Evolutionary conservation across 35 echinoderm and acorn worm genomes (phyloP).

Genomic region (Nesometra sesokonis): DNA sequence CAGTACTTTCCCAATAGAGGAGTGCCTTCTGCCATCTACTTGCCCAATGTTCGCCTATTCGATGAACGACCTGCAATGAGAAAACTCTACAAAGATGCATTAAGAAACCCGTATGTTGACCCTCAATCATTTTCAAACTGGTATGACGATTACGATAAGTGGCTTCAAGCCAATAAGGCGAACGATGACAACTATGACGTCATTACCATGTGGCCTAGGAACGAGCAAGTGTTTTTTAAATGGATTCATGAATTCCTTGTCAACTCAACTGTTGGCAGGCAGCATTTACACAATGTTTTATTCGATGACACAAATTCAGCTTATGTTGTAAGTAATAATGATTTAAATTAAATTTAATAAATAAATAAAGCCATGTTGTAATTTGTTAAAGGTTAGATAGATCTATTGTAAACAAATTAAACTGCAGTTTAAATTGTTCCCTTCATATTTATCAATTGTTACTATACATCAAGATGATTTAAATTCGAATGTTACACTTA

Average conservation of each 20-base stretch:
- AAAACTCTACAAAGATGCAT: background rate
- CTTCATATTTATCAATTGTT: too few species aligned
- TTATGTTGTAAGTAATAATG: background rate
- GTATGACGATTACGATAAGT: background rate
- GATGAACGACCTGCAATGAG: background rate
- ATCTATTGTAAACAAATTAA: too few species aligned
- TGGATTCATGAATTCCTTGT: conserved; percentile 10
- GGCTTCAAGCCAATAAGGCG: background rate
- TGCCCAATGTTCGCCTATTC: background rate
- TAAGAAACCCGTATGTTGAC: background rate
- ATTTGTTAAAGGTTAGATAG: too few species aligned
- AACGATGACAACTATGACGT: background rate
- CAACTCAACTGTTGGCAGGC: background rate
- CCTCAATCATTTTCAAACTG: background rate
- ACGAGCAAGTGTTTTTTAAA: background rate
- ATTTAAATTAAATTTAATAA: too few species aligned
- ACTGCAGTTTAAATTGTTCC: too few species aligned
- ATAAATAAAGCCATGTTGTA: too few species aligned
- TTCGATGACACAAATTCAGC: background rate
- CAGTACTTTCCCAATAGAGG: background rate
- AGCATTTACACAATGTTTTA: background rate
- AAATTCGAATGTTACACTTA: too few species aligned
- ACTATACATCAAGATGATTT: too few species aligned
- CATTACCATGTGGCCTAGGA: background rate
- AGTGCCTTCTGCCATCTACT: background rate